These are phyloP conservation scores for Tragulus kanchil DNA, from an alignment of 2,113 vertebrate species.

Conservation along the genomic window DNA sequence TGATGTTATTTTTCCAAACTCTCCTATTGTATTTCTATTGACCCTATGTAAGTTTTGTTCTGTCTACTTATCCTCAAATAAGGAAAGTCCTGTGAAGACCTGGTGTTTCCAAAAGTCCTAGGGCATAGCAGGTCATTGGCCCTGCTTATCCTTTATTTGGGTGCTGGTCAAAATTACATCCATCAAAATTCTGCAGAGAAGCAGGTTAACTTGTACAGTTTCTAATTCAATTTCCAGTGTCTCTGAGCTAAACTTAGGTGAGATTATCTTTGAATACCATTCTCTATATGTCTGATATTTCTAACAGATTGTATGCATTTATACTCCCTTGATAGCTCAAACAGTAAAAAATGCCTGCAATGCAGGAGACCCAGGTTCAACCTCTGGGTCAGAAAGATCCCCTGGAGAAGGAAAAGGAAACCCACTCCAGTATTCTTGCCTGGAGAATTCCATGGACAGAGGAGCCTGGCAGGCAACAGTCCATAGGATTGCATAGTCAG, in stretches of 20 bases:
- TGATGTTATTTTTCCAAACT: neutral
- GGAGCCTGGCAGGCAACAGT: no score
- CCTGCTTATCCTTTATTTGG: neutral
- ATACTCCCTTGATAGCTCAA: neutral
- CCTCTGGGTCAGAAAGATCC: no score
- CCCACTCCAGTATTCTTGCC: no score
- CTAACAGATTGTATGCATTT: neutral
- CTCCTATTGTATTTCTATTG: conserved; percentile 42
- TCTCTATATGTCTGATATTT: neutral
- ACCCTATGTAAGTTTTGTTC: neutral
- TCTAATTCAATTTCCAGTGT: neutral
- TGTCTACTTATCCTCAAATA: neutral
- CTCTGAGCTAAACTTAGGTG: neutral
- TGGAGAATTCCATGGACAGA: no score
- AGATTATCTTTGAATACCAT: neutral
- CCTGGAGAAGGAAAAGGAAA: no score
- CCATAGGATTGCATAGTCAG: no score
- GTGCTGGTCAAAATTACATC: neutral
- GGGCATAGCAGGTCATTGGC: neutral
- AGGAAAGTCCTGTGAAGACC: neutral
- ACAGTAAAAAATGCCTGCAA: no score
- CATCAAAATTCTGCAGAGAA: neutral
- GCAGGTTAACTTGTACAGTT: neutral
- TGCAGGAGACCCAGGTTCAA: no score
- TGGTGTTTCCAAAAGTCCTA: neutral